Evolutionary conservation across 2,797 vertebrate genomes (phyloP).

Genomic region (Crax fasciolata): DNA sequence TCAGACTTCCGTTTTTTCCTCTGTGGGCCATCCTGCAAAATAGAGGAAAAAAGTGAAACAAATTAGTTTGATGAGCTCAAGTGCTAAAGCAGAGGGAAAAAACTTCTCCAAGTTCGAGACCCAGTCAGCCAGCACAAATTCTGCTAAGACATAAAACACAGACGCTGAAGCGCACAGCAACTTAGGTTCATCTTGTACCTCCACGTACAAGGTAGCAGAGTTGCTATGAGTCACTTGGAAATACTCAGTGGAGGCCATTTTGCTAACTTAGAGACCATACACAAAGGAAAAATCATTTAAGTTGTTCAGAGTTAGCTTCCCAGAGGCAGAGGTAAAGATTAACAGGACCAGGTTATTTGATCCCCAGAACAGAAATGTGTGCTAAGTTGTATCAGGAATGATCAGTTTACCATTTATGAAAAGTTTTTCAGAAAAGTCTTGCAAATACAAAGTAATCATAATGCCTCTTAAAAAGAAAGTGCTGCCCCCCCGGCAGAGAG

Average conservation of each 20-base stretch:
- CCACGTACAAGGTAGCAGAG: not conserved
- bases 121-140: not conserved
- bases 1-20: slow-evolving; percentile 98
- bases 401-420: not conserved
- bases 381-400: not conserved
- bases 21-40: slow-evolving; percentile 92
- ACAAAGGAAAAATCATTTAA: not conserved
- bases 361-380: accelerated
- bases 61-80: not conserved
- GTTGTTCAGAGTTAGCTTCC: not conserved
- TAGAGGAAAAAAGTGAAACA: not conserved
- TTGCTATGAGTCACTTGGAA: not conserved
- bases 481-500: not conserved
- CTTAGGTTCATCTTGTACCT: not conserved
- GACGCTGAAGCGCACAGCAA: not conserved
- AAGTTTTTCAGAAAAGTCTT: not conserved
- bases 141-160: not conserved
- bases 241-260: not conserved
- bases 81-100: not conserved
- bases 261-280: not conserved
- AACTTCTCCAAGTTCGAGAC: not conserved
- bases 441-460: not conserved
- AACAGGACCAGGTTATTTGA: not conserved
- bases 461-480: not conserved
- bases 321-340: not conserved